phyloP scores from a whole-genome alignment of 2,113 vertebrate species.

The Peromyscus leucopus region DNA sequence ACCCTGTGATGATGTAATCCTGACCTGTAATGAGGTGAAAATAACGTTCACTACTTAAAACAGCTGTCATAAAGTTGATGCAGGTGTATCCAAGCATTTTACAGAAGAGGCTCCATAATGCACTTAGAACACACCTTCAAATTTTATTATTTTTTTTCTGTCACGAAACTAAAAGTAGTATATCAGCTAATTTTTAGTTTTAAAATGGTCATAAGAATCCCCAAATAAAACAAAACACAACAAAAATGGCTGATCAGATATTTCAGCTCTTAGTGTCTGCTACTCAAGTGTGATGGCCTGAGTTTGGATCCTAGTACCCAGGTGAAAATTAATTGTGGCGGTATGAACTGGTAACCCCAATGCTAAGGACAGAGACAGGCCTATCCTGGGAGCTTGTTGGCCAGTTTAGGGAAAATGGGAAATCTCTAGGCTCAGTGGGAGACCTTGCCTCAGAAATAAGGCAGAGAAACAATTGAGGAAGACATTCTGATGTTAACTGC shows the following conservation, averaged over 20 bases:
- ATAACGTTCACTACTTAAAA: slow-evolving; percentile 25
- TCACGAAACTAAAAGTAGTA: slow-evolving; percentile 43
- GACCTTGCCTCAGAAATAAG: neutral
- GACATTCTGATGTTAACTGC: neutral
- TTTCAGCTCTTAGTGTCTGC: neutral
- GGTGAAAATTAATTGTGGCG: neutral
- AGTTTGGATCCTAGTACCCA: too few relatives aligned
- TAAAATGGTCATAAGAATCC: neutral
- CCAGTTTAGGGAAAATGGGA: neutral
- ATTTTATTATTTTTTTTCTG: neutral
- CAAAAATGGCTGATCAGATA: neutral
- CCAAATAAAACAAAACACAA: neutral
- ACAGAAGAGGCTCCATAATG: neutral
- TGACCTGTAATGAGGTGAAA: slow-evolving; percentile 35
- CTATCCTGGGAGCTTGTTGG: neutral
- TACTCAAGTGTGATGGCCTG: neutral
- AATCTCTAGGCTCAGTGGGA: neutral
- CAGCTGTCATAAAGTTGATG: slow-evolving; percentile 8
- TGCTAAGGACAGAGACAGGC: neutral
- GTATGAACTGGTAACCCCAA: neutral
- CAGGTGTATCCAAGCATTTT: neutral
- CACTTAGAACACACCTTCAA: slow-evolving; percentile 19
- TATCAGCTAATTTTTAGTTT: neutral
- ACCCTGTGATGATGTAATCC: neutral
- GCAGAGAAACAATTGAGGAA: neutral